phyloP scores from a whole-genome alignment of 2,113 vertebrate genomes.

The Phalacrocorax aristotelis region DNA sequence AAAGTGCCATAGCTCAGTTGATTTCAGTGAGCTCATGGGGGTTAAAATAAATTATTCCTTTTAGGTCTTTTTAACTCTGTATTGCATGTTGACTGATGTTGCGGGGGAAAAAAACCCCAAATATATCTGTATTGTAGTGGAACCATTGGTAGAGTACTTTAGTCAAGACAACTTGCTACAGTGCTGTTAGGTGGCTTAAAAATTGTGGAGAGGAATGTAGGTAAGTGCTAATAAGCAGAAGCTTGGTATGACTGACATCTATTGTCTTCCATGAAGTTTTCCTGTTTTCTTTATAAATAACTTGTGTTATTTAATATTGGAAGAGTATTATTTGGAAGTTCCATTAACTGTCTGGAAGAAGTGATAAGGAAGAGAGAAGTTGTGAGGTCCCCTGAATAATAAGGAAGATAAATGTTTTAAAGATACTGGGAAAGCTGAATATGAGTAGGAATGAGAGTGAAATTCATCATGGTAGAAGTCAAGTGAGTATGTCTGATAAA shows the following conservation, averaged over 20 bases:
- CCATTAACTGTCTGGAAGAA: not conserved
- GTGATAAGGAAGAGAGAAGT: not conserved
- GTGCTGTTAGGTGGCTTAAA: not conserved
- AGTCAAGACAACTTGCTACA: not conserved
- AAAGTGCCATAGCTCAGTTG: not conserved
- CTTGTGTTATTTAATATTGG: not conserved
- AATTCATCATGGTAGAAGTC: not conserved
- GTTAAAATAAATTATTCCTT: not conserved
- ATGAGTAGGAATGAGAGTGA: not conserved
- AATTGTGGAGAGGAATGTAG: not conserved
- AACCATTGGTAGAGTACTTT: not conserved
- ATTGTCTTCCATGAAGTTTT: not conserved
- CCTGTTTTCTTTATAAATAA: not conserved
- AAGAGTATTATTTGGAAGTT: not conserved
- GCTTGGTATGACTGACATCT: not conserved
- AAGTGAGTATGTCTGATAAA: not conserved
- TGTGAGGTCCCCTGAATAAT: not conserved
- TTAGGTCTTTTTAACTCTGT: not conserved
- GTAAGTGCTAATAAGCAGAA: not conserved
- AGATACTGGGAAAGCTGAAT: not conserved
- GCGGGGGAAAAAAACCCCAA: rapidly evolving
- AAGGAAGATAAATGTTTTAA: not conserved
- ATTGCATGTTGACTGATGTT: not conserved
- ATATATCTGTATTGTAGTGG: not conserved
- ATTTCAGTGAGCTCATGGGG: not conserved